Evolutionary conservation across 1,140 invertebrate genomes (phyloP).

Genomic region (Planococcus citri): DNA sequence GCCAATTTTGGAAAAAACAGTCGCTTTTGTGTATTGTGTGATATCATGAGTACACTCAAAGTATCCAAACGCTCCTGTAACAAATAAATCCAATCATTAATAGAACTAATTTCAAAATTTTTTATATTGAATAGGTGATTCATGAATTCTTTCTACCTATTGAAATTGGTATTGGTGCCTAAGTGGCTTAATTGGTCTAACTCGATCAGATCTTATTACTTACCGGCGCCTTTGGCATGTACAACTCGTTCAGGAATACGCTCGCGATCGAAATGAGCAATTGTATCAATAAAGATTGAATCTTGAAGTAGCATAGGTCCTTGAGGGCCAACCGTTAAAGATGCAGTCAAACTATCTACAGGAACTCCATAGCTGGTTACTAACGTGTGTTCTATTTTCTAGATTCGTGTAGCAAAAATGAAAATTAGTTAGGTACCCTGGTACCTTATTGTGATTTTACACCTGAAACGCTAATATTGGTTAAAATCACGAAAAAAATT

Average conservation of each 20-base stretch:
- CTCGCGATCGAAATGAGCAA: constrained; percentile 83
- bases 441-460: too few relatives aligned
- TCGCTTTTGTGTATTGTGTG: constrained; percentile 67
- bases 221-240: constrained; percentile 90
- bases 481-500: too few relatives aligned
- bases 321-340: constrained; percentile 69
- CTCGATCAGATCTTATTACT: constrained; percentile 19
- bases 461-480: too few relatives aligned
- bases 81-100: too few relatives aligned
- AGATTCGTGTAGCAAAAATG: too few relatives aligned
- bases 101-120: too few relatives aligned
- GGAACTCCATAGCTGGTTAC: constrained; percentile 48
- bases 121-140: too few relatives aligned
- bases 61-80: constrained; percentile 81
- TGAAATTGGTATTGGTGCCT: too few relatives aligned
- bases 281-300: constrained; percentile 70
- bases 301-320: constrained; percentile 85
- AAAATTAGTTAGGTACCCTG: too few relatives aligned
- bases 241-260: constrained; percentile 95
- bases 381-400: constrained; percentile 22
- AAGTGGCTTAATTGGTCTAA: too few relatives aligned
- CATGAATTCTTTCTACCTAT: too few relatives aligned
- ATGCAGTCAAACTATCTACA: constrained; percentile 59
- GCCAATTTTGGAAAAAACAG: constrained; percentile 67
- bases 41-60: constrained; percentile 93